Conservation (phyloP, 92 coral and sea anemone genomes). For the Paramuricea clavata region DNA sequence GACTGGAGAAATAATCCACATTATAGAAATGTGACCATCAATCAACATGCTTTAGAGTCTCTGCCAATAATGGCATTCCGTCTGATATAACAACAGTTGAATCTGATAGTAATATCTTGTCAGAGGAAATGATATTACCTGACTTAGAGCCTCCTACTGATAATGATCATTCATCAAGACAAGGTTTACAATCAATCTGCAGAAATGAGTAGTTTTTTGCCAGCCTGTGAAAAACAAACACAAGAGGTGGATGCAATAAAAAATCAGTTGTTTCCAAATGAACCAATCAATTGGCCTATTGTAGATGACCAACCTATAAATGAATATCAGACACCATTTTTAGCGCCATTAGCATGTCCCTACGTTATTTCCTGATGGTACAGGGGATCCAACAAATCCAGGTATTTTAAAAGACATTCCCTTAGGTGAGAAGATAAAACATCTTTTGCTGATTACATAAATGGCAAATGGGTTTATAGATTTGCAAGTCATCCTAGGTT, state of each 20-base stretch:
- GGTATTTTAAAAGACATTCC: conserved; percentile 42
- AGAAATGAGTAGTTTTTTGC: conserved; percentile 50
- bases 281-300: conserved; percentile 51
- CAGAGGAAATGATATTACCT: conserved; percentile 53
- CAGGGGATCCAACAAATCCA: conserved; percentile 68
- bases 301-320: conserved; percentile 57
- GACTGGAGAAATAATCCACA: conserved; percentile 61
- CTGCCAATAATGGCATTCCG: conserved; percentile 56
- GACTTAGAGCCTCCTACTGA: conserved; percentile 53
- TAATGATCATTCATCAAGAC: conserved; percentile 44
- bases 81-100: conserved; percentile 58
- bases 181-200: conserved; percentile 44
- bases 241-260: background rate
- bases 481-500: background rate
- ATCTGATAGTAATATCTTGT: conserved; percentile 48
- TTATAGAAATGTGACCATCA: conserved; percentile 41
- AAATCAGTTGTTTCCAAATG: background rate
- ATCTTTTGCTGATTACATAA: background rate
- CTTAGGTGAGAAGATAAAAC: conserved; percentile 52
- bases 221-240: background rate
- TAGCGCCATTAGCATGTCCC: conserved; percentile 68
- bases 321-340: conserved; percentile 55
- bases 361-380: conserved; percentile 68
- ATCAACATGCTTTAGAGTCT: conserved; percentile 45
- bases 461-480: background rate